Percentiles rank a stretch among this genome's conserved stretches.
Conservation (phyloP, 1,140 invertebrate species). For the Dryas iulia region DNA sequence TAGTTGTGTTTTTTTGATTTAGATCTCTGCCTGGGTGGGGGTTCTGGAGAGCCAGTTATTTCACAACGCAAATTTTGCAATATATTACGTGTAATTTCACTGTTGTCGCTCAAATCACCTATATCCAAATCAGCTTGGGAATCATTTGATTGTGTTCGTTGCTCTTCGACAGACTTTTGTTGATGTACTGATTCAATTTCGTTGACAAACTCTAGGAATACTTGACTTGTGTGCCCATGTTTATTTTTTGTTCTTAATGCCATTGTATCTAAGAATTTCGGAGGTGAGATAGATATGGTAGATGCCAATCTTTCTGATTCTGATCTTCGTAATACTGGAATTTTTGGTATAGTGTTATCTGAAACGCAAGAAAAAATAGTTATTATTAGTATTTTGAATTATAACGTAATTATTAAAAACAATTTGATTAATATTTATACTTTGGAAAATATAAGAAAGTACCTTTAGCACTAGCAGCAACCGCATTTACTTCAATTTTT, state of each 20-base stretch:
- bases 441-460: neutral
- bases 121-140: conserved; percentile 45
- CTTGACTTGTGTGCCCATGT: conserved; percentile 81
- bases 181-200: conserved; percentile 53
- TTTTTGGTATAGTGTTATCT: conserved; percentile 71
- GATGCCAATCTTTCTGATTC: conserved; percentile 74
- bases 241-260: conserved; percentile 85
- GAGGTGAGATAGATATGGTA: conserved; percentile 81
- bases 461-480: neutral
- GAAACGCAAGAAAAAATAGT: conserved; percentile 43
- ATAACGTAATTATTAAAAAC: conserved; percentile 8
- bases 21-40: conserved; percentile 70
- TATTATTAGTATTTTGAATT: neutral
- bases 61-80: conserved; percentile 62
- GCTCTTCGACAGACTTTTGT: conserved; percentile 30
- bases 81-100: conserved; percentile 68
- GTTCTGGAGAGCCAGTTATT: conserved; percentile 68
- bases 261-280: conserved; percentile 85
- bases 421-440: neutral
- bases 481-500: neutral
- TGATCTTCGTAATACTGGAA: conserved; percentile 62
- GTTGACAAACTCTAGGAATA: conserved; percentile 75
- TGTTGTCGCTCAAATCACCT: conserved; percentile 69
- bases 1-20: conserved; percentile 76
- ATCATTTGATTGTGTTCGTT: conserved; percentile 8